Evolutionary conservation across 2,888 invertebrate genomes (phyloP), one percentile per base, ranked within the genome.

Genomic region (Xanthorhoe designata): DNA sequence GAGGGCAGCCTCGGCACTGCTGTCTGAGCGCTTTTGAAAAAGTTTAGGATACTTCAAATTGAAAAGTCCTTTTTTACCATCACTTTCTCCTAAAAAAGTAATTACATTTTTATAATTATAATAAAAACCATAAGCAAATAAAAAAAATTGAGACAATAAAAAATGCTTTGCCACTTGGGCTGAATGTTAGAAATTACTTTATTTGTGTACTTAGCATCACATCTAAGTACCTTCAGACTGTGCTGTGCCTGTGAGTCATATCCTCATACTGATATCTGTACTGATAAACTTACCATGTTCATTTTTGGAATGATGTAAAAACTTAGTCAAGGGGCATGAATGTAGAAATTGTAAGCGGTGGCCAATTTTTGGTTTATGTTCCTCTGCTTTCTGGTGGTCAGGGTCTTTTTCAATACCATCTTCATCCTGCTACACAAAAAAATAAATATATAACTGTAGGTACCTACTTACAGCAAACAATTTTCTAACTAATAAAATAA

Each of bases 1-100:
- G 58, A 97, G 91, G 18, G 96, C 96, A 6, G 96, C 96, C 74
- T 95, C 95, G n/a, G 88, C 86, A 66, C 94, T 94, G 64, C 94
- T 94, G 55, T 92, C 87, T 64, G 95, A 94, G 47, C 79, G 89
- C 77, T 92, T 94, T 78, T 95, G 94, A 75, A 95, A 94, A 78
- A 95, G 91, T 77, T 94, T 95, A 49, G 91, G 90, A 75, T 91
- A 90, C 75, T 80, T 89, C 5, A 92, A 75, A 64, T 85, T 89
- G 57, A 90, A 89, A 56, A 87, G 66, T 35, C 78, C 74, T 64
- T 70, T 79, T 66, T 81, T 75, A 19, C 77, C 72, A 61, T 76
- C 80, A 69, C 78, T 78, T 38, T 79, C 82, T 35, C 81, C 87
- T 87, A 64, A 60, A 50, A 54, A 4, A 17, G 7, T 8, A 45